Evolutionary conservation across 1,140 invertebrate species (phyloP).

Genomic region (Nasonia giraulti): DNA sequence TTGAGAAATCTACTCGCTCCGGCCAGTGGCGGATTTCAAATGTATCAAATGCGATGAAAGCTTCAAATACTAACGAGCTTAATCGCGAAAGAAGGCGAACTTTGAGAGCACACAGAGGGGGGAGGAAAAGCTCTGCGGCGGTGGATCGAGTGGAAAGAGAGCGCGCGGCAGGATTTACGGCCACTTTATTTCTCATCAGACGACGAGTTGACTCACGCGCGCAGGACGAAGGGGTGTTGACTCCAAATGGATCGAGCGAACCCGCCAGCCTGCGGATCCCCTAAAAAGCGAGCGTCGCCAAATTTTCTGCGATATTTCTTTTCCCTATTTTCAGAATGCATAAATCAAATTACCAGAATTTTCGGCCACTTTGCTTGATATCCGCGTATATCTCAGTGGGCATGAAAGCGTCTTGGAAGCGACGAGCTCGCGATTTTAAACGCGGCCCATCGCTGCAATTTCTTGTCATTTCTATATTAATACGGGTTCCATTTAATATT

Average conservation of each 20-base stretch:
- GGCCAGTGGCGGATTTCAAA: not conserved
- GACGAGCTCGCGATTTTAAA: too few species aligned
- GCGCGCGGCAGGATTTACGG: constrained; percentile 58
- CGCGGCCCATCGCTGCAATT: too few species aligned
- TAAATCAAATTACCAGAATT: not conserved
- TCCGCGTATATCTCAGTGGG: too few species aligned
- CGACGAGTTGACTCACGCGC: constrained; percentile 43
- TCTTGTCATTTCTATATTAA: too few species aligned
- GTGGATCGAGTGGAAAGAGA: constrained; percentile 22
- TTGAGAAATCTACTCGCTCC: not conserved
- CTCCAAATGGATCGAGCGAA: constrained; percentile 13
- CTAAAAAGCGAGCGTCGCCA: not conserved
- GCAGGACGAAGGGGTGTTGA: constrained; percentile 29
- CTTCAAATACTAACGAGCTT: not conserved
- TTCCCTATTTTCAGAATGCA: not conserved
- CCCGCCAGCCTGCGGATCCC: not conserved
- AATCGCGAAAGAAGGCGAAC: not conserved
- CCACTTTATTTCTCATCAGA: constrained; percentile 65
- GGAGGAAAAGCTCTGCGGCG: constrained; percentile 4
- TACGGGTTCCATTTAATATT: not conserved
- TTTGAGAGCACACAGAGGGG: not conserved
- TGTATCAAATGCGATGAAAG: too few species aligned
- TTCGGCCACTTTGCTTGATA: not conserved
- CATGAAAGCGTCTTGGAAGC: too few species aligned
- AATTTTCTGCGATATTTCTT: constrained; percentile 6